phyloP scores from a whole-genome alignment of 2,797 vertebrate species.

The Gallirallus australis region DNA sequence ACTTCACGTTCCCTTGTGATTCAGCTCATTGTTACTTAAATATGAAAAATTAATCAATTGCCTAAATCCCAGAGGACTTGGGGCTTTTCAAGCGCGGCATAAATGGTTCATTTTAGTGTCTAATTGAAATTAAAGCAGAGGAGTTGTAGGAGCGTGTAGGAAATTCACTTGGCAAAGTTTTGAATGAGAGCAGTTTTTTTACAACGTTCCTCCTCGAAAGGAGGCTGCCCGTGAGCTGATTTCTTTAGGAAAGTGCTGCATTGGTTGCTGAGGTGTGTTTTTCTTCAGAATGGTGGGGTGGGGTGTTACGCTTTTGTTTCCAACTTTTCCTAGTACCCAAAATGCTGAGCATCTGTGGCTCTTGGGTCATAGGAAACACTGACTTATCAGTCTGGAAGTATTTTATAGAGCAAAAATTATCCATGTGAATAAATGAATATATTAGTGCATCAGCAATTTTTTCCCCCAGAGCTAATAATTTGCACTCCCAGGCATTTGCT shows the following conservation, averaged over 20 bases:
- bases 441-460: neutral
- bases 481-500: neutral
- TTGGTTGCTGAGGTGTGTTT: neutral
- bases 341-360: neutral
- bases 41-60: neutral
- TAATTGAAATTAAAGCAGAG: neutral
- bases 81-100: neutral
- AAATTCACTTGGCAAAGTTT: neutral
- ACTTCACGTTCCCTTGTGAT: rapidly evolving
- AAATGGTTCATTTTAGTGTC: neutral
- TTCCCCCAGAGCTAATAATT: neutral
- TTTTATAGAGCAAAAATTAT: neutral
- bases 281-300: rapidly evolving
- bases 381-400: neutral
- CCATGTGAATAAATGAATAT: neutral
- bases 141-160: neutral
- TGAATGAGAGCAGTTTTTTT: neutral
- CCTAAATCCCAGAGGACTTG: neutral
- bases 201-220: neutral
- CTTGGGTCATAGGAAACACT: neutral
- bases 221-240: neutral
- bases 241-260: neutral
- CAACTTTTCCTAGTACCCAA: neutral
- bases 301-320: neutral
- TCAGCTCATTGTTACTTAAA: neutral